phyloP scores from a whole-genome alignment of 2,888 invertebrate genomes.

The Endomychus coccineus region DNA sequence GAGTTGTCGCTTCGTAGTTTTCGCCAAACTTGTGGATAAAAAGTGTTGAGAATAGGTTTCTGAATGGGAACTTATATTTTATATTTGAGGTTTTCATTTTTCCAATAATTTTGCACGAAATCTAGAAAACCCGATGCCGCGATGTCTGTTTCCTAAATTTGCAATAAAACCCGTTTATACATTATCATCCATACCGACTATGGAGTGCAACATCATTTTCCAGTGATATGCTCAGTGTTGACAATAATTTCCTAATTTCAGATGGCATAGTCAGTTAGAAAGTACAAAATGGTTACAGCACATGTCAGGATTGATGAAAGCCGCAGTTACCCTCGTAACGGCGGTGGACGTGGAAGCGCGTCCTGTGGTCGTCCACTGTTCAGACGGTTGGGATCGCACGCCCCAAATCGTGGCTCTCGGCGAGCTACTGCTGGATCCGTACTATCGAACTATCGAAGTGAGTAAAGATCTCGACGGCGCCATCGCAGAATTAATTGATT shows the following conservation, averaged over 20 bases:
- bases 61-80: too few species aligned
- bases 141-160: too few species aligned
- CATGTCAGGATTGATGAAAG: constrained; percentile 75
- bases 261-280: constrained; percentile 85
- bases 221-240: too few species aligned
- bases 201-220: too few species aligned
- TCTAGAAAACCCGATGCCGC: background rate
- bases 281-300: constrained; percentile 88
- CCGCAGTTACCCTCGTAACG: constrained; percentile 72
- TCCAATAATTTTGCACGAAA: background rate
- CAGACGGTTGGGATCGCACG: constrained; percentile 98
- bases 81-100: too few species aligned
- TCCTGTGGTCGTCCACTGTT: constrained; percentile 94
- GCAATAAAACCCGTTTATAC: too few species aligned
- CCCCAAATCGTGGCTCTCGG: constrained; percentile 93
- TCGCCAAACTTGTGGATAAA: too few species aligned
- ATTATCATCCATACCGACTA: constrained; percentile 8
- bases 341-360: constrained; percentile 74
- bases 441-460: constrained; percentile 87
- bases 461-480: constrained; percentile 18
- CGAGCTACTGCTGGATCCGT: constrained; percentile 86
- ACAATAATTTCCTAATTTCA: constrained; percentile 39
- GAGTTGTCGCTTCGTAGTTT: too few species aligned
- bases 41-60: too few species aligned
- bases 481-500: background rate